Evolutionary conservation across 2,113 vertebrate species (phyloP).

Genomic region (Motacilla alba): DNA sequence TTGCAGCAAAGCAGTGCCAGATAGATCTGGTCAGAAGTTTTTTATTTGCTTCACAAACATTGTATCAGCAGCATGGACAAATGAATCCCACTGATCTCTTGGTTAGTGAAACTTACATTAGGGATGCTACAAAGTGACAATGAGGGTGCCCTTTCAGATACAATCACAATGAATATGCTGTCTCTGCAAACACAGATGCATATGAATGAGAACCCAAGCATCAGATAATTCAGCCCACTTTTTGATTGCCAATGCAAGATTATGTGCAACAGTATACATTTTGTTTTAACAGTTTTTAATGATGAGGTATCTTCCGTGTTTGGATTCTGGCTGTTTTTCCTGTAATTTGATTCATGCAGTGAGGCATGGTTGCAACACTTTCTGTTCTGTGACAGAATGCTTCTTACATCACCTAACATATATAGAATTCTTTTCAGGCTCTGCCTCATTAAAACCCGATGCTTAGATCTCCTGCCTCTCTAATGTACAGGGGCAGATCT

Average conservation of each 20-base stretch:
- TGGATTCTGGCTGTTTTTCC: neutral
- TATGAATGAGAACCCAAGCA: neutral
- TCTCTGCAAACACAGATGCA: neutral
- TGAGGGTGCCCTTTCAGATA: neutral
- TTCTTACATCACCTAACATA: slow-evolving; percentile 46
- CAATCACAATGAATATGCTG: neutral
- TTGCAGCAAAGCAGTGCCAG: neutral
- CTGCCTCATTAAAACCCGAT: slow-evolving; percentile 25
- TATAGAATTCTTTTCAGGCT: slow-evolving; percentile 38
- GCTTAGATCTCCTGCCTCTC: slow-evolving; percentile 26
- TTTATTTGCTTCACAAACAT: neutral
- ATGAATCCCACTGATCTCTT: neutral
- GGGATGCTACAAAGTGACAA: neutral
- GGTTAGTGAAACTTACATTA: neutral
- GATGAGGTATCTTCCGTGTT: neutral
- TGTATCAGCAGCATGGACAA: neutral
- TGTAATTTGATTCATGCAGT: neutral
- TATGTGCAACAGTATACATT: neutral
- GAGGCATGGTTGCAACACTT: slow-evolving; percentile 39
- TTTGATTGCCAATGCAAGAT: neutral
- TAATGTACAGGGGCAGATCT: slow-evolving; percentile 33
- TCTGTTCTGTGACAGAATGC: slow-evolving; percentile 28
- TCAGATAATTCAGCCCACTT: neutral
- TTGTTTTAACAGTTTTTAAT: neutral
- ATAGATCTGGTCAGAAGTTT: neutral